Conservation (phyloP, 2,888 invertebrate species). For the Oscheius sp. region DNA sequence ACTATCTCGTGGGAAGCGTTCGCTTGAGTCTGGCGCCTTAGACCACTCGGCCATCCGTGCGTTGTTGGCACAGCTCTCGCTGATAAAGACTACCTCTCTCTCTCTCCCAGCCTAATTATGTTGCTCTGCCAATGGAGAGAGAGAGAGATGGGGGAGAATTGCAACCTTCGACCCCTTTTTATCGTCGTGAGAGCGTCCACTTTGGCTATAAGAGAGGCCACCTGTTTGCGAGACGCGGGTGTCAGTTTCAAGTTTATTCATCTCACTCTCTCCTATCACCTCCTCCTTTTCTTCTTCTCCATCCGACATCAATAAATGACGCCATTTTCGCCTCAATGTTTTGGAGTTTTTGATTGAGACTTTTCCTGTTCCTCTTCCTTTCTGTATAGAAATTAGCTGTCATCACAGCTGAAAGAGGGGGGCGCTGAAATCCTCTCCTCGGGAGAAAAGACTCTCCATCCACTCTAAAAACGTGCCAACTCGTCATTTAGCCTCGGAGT, state of each 20-base stretch:
- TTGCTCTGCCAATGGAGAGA: background rate
- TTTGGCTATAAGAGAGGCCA: background rate
- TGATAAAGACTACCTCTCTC: too few species aligned
- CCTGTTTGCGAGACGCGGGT: background rate
- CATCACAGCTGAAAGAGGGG: too few species aligned
- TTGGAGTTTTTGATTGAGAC: too few species aligned
- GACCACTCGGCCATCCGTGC: slow-evolving; percentile 71
- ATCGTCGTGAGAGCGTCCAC: background rate
- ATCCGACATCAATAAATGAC: background rate
- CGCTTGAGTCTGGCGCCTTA: slow-evolving; percentile 72
- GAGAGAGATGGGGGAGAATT: background rate
- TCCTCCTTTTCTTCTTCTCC: background rate
- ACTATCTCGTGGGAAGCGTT: slow-evolving; percentile 14
- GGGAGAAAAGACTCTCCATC: too few species aligned
- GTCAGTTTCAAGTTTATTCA: slow-evolving; percentile 13
- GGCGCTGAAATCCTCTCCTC: too few species aligned
- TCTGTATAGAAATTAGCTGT: too few species aligned
- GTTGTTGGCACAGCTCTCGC: too few species aligned
- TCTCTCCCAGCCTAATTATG: background rate
- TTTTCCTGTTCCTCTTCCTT: too few species aligned
- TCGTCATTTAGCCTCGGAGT: too few species aligned
- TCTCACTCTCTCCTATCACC: too few species aligned
- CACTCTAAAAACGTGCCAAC: too few species aligned
- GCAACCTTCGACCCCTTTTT: background rate
- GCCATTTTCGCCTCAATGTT: background rate